Evolutionary conservation across 1,140 invertebrate genomes (phyloP).

Genomic region (Palaemon carinicauda): DNA sequence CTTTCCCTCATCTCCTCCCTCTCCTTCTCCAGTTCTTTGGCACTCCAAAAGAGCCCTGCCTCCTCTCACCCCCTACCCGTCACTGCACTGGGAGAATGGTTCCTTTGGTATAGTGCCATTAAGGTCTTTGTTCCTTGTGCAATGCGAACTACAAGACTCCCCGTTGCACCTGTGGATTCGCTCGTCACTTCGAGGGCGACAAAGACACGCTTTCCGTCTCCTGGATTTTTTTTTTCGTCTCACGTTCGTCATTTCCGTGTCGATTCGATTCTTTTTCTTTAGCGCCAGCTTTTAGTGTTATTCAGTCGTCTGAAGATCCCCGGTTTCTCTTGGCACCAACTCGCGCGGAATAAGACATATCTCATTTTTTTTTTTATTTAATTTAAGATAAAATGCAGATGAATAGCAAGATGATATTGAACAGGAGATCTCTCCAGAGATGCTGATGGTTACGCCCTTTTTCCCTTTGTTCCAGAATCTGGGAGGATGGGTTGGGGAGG

Average conservation of each 20-base stretch:
- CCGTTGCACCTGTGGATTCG: slow-evolving; percentile 39
- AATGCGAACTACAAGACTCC: background rate
- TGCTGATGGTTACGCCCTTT: slow-evolving; percentile 30
- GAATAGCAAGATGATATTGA: background rate
- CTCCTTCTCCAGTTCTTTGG: background rate
- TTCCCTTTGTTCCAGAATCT: slow-evolving; percentile 13
- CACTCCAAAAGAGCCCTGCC: background rate
- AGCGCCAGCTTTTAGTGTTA: no score
- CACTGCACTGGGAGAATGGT: background rate
- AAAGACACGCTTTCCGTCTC: background rate
- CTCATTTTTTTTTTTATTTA: background rate
- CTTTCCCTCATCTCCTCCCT: background rate
- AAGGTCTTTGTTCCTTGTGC: slow-evolving; percentile 21
- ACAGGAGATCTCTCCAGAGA: background rate
- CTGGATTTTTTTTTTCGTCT: background rate
- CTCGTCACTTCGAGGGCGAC: background rate
- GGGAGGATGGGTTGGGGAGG: background rate
- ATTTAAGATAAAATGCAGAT: background rate
- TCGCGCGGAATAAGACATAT: no score
- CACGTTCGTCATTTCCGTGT: background rate
- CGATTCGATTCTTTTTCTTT: no score
- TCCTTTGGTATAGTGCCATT: slow-evolving; percentile 13
- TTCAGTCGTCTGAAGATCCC: no score
- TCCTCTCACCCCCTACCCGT: background rate
- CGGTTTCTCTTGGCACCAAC: no score